A percentile compares a stretch with the other conserved stretches of the same genome.
Conservation (phyloP, 2,888 invertebrate genomes). For the Microplitis deprimator region DNA sequence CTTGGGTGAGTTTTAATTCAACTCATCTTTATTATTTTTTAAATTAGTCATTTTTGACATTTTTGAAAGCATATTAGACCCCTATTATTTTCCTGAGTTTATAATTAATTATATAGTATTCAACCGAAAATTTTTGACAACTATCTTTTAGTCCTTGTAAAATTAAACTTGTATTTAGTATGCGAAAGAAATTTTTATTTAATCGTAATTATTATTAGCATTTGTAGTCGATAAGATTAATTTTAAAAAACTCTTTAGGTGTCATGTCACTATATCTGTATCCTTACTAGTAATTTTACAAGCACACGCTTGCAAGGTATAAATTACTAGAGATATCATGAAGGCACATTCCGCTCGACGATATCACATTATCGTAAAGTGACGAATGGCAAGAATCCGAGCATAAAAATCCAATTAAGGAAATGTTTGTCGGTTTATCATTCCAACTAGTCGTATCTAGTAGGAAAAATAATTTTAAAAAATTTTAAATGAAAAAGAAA, state of each 20-base stretch:
- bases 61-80: no score
- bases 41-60: no score
- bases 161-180: background rate
- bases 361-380: conserved; percentile 35
- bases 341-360: conserved; percentile 12
- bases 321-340: conserved; percentile 33
- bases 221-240: conserved; percentile 34
- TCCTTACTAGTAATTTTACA: conserved; percentile 14
- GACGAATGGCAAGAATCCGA: conserved; percentile 26
- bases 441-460: conserved; percentile 4
- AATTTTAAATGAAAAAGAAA: background rate
- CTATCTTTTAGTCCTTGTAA: no score
- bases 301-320: conserved; percentile 32
- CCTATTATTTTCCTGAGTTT: no score
- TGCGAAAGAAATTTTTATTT: no score
- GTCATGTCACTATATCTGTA: background rate
- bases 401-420: conserved; percentile 68
- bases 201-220: background rate
- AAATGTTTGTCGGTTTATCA: conserved; percentile 58
- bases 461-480: conserved; percentile 7
- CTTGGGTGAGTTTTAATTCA: conserved; percentile 72
- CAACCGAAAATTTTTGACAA: no score
- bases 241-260: conserved; percentile 2
- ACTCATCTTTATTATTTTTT: background rate
- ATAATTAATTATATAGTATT: no score